These are phyloP conservation scores for Margaritifera margaritifera DNA, from an alignment of 2,888 invertebrate genomes.

Conservation along the genomic window DNA sequence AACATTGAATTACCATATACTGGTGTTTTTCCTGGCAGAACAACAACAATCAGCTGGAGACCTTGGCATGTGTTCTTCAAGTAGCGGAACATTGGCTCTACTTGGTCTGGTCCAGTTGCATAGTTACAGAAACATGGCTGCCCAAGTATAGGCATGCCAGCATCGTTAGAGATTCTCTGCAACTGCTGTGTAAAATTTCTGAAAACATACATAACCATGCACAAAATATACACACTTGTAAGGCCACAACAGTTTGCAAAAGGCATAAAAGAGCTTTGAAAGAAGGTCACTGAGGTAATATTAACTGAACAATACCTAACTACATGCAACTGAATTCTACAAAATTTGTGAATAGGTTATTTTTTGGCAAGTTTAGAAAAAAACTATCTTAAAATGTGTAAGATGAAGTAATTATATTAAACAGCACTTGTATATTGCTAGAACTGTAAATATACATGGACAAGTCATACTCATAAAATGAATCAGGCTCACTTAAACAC, in stretches of 20 bases:
- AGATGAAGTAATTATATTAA: too few species aligned
- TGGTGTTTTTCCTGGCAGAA: slow-evolving; percentile 98
- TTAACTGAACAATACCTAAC: slow-evolving; percentile 1
- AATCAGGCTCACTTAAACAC: too few species aligned
- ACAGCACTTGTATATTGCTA: too few species aligned
- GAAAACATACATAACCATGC: slow-evolving; percentile 39
- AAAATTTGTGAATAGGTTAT: neutral
- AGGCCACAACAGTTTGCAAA: neutral
- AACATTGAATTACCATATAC: slow-evolving; percentile 92
- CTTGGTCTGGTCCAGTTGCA: slow-evolving; percentile 99
- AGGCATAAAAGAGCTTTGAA: too few species aligned
- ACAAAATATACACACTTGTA: neutral
- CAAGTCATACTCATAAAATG: too few species aligned
- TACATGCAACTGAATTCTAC: neutral
- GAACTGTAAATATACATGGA: too few species aligned
- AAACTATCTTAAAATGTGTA: neutral
- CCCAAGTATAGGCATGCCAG: slow-evolving; percentile 99
- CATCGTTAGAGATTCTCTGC: slow-evolving; percentile 99
- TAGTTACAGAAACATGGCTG: slow-evolving; percentile 98
- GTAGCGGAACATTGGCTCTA: slow-evolving; percentile 99
- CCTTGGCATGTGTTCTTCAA: slow-evolving; percentile 96
- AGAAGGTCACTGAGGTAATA: neutral
- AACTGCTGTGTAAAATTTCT: slow-evolving; percentile 97
- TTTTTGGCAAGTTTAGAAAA: neutral
- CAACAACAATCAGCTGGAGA: slow-evolving; percentile 96